phyloP scores from a whole-genome alignment of 2,888 invertebrate species.

The Oxytorus armatus region DNA sequence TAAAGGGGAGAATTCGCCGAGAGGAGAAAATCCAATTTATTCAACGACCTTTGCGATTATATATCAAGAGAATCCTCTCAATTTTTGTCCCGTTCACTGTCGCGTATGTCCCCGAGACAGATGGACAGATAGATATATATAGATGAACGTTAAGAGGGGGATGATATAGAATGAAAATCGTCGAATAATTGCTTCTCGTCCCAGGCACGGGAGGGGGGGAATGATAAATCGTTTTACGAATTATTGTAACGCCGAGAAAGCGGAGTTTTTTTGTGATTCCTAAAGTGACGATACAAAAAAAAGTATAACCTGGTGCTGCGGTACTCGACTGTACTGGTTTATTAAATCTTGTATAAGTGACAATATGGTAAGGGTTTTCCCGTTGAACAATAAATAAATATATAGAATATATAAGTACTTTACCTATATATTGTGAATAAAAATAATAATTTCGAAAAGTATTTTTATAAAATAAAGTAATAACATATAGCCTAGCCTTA shows the following conservation, averaged over 20 bases:
- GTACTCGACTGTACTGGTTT: no score
- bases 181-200: constrained; percentile 45
- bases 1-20: neutral
- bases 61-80: constrained; percentile 7
- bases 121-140: constrained; percentile 19
- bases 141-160: constrained; percentile 1
- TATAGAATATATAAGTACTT: no score
- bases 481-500: no score
- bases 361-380: no score
- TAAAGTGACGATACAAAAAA: neutral
- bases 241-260: constrained; percentile 17
- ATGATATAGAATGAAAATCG: constrained; percentile 6
- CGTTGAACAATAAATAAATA: no score
- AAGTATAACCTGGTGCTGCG: neutral
- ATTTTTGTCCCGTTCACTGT: constrained; percentile 22
- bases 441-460: no score
- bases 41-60: constrained; percentile 51
- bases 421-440: no score
- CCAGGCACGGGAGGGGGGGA: neutral
- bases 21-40: constrained; percentile 37
- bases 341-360: no score
- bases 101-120: constrained; percentile 10
- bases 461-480: no score
- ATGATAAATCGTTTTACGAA: constrained; percentile 36
- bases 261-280: neutral